Percentiles rank a stretch among this genome's conserved stretches.
Conservation (phyloP, 1,140 invertebrate species). For the Saccostrea glomerata region DNA sequence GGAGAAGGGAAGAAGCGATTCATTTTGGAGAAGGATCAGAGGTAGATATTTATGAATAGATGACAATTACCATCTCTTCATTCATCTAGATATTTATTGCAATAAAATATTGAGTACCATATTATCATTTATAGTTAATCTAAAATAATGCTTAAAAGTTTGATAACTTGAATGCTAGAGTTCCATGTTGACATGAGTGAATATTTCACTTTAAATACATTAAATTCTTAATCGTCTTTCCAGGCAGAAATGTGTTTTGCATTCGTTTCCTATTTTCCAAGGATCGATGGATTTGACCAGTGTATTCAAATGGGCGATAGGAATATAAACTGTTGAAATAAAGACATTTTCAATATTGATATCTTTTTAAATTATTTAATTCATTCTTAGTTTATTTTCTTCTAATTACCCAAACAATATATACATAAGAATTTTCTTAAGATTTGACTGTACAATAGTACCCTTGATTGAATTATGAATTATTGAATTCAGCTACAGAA, state of each 20-base stretch:
- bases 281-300: conserved; percentile 65
- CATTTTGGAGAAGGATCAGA: conserved; percentile 68
- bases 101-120: no score
- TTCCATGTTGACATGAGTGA: no score
- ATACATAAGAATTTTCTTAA: no score
- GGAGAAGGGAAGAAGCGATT: conserved; percentile 55
- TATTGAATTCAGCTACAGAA: background rate
- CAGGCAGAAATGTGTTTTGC: conserved; percentile 74
- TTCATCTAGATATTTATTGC: no score
- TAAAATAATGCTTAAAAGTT: no score
- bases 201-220: no score
- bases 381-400: no score
- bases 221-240: background rate
- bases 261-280: conserved; percentile 69
- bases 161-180: no score
- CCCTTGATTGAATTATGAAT: background rate
- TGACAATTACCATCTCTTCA: background rate
- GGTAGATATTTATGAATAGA: conserved; percentile 52
- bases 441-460: no score
- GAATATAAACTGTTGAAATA: conserved; percentile 57
- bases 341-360: background rate
- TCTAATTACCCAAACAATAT: no score
- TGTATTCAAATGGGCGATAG: conserved; percentile 67
- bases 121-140: no score
- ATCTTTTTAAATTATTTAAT: background rate